phyloP scores from a whole-genome alignment of 1,140 invertebrate genomes.

The Eumeta japonica region DNA sequence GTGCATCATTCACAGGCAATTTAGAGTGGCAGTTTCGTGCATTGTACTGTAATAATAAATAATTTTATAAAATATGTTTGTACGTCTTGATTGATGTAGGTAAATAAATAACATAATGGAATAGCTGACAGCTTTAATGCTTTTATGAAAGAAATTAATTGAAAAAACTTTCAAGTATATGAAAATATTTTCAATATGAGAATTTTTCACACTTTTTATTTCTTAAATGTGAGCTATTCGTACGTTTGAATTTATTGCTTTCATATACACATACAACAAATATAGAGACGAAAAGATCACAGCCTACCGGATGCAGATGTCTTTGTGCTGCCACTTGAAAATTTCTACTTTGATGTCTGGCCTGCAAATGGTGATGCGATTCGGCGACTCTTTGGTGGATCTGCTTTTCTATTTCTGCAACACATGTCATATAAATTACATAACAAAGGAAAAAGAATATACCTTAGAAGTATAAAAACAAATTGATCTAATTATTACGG shows the following conservation, averaged over 20 bases:
- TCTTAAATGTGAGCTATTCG: not conserved
- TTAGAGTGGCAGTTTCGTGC: too few species aligned
- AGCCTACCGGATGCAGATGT: constrained; percentile 39
- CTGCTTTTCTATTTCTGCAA: constrained; percentile 47
- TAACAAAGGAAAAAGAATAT: too few species aligned
- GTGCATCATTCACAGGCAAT: too few species aligned
- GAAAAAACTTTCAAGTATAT: not conserved
- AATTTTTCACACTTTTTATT: not conserved
- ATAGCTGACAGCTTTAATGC: not conserved
- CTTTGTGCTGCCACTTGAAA: constrained; percentile 35
- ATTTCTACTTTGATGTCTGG: constrained; percentile 34
- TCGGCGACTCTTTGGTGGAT: constrained; percentile 39
- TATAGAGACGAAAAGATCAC: not conserved
- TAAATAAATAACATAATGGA: too few species aligned
- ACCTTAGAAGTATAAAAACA: too few species aligned
- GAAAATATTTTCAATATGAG: not conserved
- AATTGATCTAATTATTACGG: too few species aligned
- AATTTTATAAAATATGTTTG: too few species aligned
- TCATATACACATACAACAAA: not conserved
- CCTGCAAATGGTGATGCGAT: constrained; percentile 32
- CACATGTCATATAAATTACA: too few species aligned
- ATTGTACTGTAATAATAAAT: too few species aligned
- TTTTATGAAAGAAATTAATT: not conserved
- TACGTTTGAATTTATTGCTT: not conserved
- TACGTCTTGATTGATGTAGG: too few species aligned